A percentile compares a stretch with the other conserved stretches of the same genome.
Evolutionary conservation across 64 coral and sea anemone genomes (phyloP).

Genomic region (Astreopora myriophthalma): DNA sequence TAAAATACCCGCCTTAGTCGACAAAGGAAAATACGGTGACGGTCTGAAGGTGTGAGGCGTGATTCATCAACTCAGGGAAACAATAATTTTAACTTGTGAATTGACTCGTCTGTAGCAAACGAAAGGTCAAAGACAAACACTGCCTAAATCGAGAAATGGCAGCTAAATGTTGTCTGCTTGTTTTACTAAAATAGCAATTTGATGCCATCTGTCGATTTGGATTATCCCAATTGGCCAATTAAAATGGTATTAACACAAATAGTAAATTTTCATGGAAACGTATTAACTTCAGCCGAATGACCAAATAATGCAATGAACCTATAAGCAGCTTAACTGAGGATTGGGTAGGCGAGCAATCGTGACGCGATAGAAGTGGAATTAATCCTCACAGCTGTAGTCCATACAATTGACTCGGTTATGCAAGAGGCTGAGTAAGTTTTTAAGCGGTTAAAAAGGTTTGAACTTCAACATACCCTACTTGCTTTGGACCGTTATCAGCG

Average conservation of each 20-base stretch:
- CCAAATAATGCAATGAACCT: neutral
- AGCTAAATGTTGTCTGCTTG: neutral
- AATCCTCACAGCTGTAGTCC: neutral
- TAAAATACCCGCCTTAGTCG: no score
- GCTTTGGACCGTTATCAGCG: no score
- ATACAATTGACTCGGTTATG: neutral
- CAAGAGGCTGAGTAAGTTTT: neutral
- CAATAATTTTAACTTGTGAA: no score
- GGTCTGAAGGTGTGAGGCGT: no score
- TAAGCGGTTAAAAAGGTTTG: neutral
- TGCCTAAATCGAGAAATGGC: neutral
- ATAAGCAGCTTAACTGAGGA: neutral
- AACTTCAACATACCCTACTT: neutral
- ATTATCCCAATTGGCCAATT: conserved; percentile 38
- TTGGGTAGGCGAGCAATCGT: neutral
- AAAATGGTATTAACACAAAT: conserved; percentile 28
- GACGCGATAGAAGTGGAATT: no score
- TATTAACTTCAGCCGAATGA: neutral
- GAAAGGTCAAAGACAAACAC: no score
- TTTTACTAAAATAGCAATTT: neutral
- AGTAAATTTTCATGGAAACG: conserved; percentile 23
- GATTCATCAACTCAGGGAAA: no score
- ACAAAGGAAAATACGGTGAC: no score
- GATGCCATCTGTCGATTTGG: neutral
- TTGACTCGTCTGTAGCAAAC: no score